These are phyloP conservation scores for Stenichneumon culpator DNA, from an alignment of 2,888 invertebrate species.

Conservation along the genomic window DNA sequence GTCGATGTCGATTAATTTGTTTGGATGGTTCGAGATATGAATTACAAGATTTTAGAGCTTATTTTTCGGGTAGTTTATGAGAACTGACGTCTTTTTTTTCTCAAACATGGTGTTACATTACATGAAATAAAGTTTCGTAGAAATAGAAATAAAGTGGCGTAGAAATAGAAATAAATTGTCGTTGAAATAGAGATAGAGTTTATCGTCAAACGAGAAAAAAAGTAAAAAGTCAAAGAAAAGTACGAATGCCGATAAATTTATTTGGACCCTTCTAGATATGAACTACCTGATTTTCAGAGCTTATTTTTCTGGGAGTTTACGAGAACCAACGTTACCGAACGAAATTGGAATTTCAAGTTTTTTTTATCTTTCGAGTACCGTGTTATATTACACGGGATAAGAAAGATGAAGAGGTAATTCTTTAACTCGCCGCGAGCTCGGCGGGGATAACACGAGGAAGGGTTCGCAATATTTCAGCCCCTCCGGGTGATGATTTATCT, in stretches of 20 bases:
- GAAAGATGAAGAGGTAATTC: conserved; percentile 42
- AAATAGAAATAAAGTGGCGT: too few species aligned
- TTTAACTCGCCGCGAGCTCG: conserved; percentile 26
- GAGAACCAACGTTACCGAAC: conserved; percentile 8
- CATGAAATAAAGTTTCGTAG: neutral
- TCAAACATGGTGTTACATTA: neutral
- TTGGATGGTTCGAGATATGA: neutral
- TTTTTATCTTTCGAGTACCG: neutral
- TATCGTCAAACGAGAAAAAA: neutral
- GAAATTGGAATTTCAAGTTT: conserved; percentile 17
- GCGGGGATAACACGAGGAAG: neutral
- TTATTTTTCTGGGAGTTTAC: conserved; percentile 30
- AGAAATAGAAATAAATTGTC: too few species aligned
- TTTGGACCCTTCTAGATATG: neutral
- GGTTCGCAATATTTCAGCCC: conserved; percentile 11
- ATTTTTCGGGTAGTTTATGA: conserved; percentile 20
- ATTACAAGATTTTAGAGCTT: conserved; percentile 28
- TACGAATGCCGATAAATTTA: neutral
- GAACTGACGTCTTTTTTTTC: conserved; percentile 4
- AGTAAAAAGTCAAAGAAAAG: neutral
- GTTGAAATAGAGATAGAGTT: neutral
- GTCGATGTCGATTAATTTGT: neutral
- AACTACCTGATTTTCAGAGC: conserved; percentile 30
- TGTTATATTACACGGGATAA: neutral
- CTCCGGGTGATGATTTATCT: conserved; percentile 34